Base-by-base conservation (phyloP, 2,888 invertebrate species). In the Ochlodes sylvanus region DNA sequence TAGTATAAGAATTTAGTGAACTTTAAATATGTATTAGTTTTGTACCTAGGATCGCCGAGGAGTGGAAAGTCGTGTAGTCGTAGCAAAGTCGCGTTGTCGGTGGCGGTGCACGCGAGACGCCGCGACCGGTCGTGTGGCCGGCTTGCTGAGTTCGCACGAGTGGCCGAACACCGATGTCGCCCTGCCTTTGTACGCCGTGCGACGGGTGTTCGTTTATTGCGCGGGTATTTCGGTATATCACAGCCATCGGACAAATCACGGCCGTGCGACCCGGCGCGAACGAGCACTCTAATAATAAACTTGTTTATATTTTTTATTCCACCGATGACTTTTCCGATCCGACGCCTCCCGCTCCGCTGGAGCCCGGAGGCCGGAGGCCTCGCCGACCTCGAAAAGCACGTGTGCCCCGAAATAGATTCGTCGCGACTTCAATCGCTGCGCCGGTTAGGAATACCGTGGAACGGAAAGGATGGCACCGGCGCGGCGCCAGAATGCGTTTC, bases 221-320 rank as follows among this genome's bases (percentile, higher is more conserved):
- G 85, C 85, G 92, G 86, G 82, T 93, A 92, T 92, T 92, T 92
- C 87, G 83, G 92, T 92, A 91, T 87, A 90, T 90, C 92, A 89
- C 86, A 85, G 66, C 86, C 91, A 90, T 91, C 89, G 85, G 88
- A 90, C 89, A 90, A 88, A 91, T 92, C 89, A 87, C 90, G 89
- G 91, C 92, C 90, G 89, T 90, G 90, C 92, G 90, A 91, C 92
- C 91, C 90, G 86, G 92, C 83, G 85, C 87, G 88, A 84, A 88
- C 88, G 90, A 91, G 91, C 92, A 82, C 87, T 90, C 92, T 92
- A 93, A 89, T 92, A 86, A 91, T 93, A 93, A 90, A 87, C 90
- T 89, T 93, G 92, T 93, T 92, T 93, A 93, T 92, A 90, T 92
- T 92, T 92, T 82, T 89, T 89, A 86, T 86, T 86, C 83, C 80